These are phyloP conservation scores for Copidosoma floridanum DNA, from an alignment of 1,140 invertebrate genomes.

Conservation along the genomic window DNA sequence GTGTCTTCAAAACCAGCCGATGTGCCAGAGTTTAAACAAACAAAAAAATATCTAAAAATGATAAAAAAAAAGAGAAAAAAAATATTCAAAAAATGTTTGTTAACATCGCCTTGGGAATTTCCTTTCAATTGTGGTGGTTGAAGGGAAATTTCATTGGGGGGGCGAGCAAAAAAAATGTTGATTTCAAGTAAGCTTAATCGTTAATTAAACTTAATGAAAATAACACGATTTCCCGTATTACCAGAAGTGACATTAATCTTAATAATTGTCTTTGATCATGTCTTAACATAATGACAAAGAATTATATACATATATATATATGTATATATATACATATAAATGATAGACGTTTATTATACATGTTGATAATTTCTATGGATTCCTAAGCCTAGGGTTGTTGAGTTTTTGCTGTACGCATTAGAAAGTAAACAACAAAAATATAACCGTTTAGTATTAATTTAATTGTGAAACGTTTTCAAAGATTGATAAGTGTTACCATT, in stretches of 20 bases:
- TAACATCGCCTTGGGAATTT: conserved; percentile 41
- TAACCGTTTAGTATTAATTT: conserved; percentile 13
- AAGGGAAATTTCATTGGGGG: conserved; percentile 44
- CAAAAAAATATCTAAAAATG: conserved; percentile 30
- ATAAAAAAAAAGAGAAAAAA: conserved; percentile 42
- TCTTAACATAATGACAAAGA: conserved; percentile 33
- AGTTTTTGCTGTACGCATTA: conserved; percentile 47
- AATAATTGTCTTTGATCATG: conserved; percentile 22
- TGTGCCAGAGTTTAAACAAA: conserved; percentile 20
- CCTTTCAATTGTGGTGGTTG: conserved; percentile 55
- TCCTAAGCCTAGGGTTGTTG: conserved; percentile 42
- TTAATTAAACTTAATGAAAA: conserved; percentile 41
- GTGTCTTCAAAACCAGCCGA: not conserved
- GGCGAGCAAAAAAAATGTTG: conserved; percentile 42
- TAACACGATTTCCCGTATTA: conserved; percentile 49
- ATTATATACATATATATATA: conserved; percentile 41
- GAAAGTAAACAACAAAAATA: conserved; percentile 39
- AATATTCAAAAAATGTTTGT: conserved; percentile 36
- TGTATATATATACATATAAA: no score
- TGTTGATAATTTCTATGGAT: conserved; percentile 37
- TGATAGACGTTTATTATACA: no score
- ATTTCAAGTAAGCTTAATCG: conserved; percentile 48
- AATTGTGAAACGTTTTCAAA: conserved; percentile 1
- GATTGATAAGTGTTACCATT: not conserved
- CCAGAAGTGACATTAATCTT: conserved; percentile 54